Evolutionary conservation across 2,888 invertebrate genomes (phyloP).

Genomic region (Pemphredon lugubris): DNA sequence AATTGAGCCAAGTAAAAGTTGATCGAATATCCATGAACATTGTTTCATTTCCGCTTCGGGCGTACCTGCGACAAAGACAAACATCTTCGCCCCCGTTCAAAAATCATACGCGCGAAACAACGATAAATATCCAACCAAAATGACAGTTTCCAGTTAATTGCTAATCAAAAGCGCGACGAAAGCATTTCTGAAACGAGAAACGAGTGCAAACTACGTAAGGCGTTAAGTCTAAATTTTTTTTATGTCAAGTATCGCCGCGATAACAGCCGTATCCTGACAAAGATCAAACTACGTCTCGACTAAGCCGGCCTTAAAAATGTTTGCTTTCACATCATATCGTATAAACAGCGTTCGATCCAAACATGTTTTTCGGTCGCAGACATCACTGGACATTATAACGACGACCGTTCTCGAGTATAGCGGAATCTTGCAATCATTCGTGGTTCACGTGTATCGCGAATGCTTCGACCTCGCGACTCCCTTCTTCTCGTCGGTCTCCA

Average conservation of each 20-base stretch:
- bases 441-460: constrained; percentile 53
- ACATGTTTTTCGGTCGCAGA: constrained; percentile 63
- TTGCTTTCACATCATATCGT: constrained; percentile 58
- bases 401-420: constrained; percentile 23
- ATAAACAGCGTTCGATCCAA: constrained; percentile 62
- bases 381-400: constrained; percentile 7
- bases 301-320: constrained; percentile 47
- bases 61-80: too few relatives aligned
- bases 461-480: constrained; percentile 47
- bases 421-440: constrained; percentile 59
- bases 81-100: too few relatives aligned
- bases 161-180: too few relatives aligned
- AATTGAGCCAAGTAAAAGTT: too few relatives aligned
- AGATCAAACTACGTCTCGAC: constrained; percentile 40
- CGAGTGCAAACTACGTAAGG: too few relatives aligned
- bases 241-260: constrained; percentile 24
- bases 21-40: too few relatives aligned
- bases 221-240: neutral
- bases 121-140: too few relatives aligned
- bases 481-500: constrained; percentile 24
- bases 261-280: constrained; percentile 30
- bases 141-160: too few relatives aligned
- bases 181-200: too few relatives aligned
- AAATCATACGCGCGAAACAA: too few relatives aligned
- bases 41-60: too few relatives aligned